Conservation (phyloP, 2,797 vertebrate species). For the Sebastes oblongus region DNA sequence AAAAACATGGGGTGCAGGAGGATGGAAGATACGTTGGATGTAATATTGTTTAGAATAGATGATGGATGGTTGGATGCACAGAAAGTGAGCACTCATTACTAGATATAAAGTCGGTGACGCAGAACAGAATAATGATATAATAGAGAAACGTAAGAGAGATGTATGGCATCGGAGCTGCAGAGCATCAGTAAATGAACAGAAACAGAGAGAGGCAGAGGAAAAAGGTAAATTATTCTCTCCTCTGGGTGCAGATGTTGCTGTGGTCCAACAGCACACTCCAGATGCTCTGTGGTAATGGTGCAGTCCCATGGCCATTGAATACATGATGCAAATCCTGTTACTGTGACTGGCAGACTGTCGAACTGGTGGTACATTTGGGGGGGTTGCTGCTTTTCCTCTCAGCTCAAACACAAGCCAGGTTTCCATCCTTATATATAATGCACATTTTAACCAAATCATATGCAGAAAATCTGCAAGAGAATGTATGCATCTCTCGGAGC, state of each 20-base stretch:
- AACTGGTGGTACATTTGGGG: background rate
- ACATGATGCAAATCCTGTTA: constrained; percentile 7
- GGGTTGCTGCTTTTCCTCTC: background rate
- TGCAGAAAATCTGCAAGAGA: background rate
- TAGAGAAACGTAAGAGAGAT: background rate
- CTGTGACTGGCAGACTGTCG: constrained; percentile 5
- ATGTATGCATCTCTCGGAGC: no score
- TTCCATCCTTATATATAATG: background rate
- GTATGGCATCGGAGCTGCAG: background rate
- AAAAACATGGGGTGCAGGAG: background rate
- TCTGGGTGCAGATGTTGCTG: background rate
- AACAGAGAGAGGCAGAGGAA: background rate
- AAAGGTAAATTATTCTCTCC: background rate
- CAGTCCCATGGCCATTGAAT: constrained; percentile 8
- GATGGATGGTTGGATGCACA: background rate
- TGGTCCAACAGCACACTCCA: constrained; percentile 10
- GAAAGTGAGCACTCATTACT: background rate
- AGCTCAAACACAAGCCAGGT: background rate
- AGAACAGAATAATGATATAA: background rate
- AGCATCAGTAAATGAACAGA: background rate
- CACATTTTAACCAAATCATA: background rate
- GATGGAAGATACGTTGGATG: background rate
- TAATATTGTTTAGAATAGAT: background rate
- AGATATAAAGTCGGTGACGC: background rate
- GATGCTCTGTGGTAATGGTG: constrained; percentile 3